Evolutionary conservation across 2,888 invertebrate genomes (phyloP), one percentile per base, ranked within the genome.

Genomic region (Lochmaea crataegi): DNA sequence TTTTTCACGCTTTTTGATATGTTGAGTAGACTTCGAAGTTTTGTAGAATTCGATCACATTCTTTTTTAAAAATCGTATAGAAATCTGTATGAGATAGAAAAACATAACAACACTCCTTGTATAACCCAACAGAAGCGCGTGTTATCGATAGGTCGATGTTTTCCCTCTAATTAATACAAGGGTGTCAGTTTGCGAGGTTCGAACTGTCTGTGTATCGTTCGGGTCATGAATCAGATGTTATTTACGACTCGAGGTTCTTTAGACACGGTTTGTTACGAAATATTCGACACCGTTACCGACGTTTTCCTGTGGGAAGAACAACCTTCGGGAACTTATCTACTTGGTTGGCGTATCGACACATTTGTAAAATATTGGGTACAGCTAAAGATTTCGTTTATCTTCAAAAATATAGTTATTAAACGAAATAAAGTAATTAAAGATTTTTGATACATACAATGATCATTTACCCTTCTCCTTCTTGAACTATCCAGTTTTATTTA

Each of bases 151-250:
- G 61, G 38, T 41, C n/a, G 41, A 18, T 10, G 61, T 63, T 63
- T 26, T 80, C 82, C n/a, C 80, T 82, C 83, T 84, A 84, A 84
- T 84, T 84, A 84, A 84, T 83, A 82, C 56, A 83, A 80, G 80
- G 80, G 79, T 82, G 82, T 82, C 82, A 82, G 82, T 81, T 80
- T 51, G 77, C 74, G 78, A 82, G 82, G 80, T 80, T 79, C 78
- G 76, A 81, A 81, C 79, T 82, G 83, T 82, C 82, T 80, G 81
- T 82, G 81, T 78, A 77, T 78, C 79, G 80, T 81, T 80, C 80
- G 77, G 75, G 77, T 82, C 80, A 83, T 84, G 83, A 83, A 84
- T 84, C 83, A 83, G 80, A 80, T 79, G 79, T 82, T 83, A 83
- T 83, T 84, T 83, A 83, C 81, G 80, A 81, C 79, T 75, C 60